Conservation (phyloP, 64 coral and sea anemone species). For the Catalaphyllia jardinei region DNA sequence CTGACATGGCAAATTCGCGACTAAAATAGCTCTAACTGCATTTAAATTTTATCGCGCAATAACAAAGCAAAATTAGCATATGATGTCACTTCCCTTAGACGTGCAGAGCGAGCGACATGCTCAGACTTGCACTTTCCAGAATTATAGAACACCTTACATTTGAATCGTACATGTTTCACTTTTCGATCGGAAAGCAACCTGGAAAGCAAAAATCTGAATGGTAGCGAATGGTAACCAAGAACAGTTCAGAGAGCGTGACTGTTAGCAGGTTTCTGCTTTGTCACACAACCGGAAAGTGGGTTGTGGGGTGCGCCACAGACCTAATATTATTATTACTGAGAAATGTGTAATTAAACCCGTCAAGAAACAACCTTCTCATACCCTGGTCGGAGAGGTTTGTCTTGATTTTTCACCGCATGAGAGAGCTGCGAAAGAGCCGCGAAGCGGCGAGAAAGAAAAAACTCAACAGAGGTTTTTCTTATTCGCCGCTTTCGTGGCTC, state of each 20-base stretch:
- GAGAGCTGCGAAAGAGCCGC: too few species aligned
- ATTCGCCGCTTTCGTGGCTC: too few species aligned
- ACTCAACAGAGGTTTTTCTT: too few species aligned
- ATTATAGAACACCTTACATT: background rate
- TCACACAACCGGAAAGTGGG: background rate
- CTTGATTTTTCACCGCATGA: too few species aligned
- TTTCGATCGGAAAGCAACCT: background rate
- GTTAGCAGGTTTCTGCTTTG: background rate
- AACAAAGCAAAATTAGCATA: conserved; percentile 37
- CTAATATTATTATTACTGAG: background rate
- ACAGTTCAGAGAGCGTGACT: background rate
- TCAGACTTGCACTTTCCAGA: conserved; percentile 7
- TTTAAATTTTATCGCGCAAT: conserved; percentile 17
- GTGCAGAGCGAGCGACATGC: background rate
- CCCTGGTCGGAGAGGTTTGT: too few species aligned
- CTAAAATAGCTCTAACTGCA: conserved; percentile 3
- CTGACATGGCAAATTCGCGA: conserved; percentile 24
- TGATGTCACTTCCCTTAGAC: conserved; percentile 34
- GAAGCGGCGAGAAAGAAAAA: too few species aligned
- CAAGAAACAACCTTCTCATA: background rate
- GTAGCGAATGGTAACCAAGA: background rate
- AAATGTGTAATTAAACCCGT: background rate
- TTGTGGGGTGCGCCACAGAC: background rate
- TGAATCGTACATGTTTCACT: background rate
- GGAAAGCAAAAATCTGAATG: background rate